Evolutionary conservation across 2,797 vertebrate species (phyloP).

Genomic region (Gadopsis bispinosus): DNA sequence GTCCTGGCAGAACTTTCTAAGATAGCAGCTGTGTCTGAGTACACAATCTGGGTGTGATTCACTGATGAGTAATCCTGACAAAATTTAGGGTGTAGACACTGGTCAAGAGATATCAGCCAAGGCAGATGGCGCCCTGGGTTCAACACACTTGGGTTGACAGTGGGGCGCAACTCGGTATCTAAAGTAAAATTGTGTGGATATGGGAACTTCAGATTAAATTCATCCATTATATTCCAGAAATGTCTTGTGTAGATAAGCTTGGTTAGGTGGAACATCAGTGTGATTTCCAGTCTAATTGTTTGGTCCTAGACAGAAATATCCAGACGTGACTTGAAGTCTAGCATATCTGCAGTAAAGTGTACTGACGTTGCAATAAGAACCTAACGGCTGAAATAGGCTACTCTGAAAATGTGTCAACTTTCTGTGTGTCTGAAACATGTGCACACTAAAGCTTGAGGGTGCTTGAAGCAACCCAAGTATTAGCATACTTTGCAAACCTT

Average conservation of each 20-base stretch:
- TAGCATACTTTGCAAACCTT: constrained; percentile 25
- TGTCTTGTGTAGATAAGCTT: not conserved
- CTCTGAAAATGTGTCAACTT: constrained; percentile 21
- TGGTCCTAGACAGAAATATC: constrained; percentile 11
- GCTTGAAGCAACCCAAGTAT: constrained; percentile 18
- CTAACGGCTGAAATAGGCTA: constrained; percentile 11
- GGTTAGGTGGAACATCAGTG: not conserved
- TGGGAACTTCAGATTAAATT: not conserved
- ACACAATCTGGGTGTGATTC: constrained; percentile 66
- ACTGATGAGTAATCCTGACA: constrained; percentile 57
- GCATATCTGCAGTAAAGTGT: constrained; percentile 7
- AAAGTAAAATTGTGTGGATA: constrained; percentile 1
- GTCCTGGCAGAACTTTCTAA: constrained; percentile 56
- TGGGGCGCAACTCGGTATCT: constrained; percentile 8
- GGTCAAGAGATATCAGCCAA: constrained; percentile 38
- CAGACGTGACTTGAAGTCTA: constrained; percentile 12
- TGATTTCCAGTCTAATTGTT: not conserved
- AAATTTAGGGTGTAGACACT: constrained; percentile 56
- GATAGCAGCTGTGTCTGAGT: constrained; percentile 67
- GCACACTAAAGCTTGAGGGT: constrained; percentile 73
- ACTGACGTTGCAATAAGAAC: not conserved
- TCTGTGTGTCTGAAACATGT: constrained; percentile 36
- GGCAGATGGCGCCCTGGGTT: constrained; percentile 33
- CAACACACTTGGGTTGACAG: constrained; percentile 22
- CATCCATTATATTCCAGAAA: not conserved